These are phyloP conservation scores for Leptestheria dahalacensis DNA, from an alignment of 1,140 invertebrate species.

Conservation along the genomic window DNA sequence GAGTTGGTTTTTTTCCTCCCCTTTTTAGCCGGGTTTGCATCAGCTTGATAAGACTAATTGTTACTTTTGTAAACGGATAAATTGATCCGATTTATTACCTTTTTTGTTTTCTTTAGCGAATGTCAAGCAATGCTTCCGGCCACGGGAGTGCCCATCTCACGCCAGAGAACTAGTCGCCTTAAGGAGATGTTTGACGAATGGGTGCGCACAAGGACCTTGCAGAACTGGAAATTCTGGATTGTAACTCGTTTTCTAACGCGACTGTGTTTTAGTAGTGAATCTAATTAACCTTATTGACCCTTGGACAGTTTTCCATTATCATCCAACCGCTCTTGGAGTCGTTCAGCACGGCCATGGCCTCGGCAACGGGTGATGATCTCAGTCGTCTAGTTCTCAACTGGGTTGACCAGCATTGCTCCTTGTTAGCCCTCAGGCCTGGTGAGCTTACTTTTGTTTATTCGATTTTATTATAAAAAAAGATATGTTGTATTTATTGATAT, in stretches of 20 bases:
- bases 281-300: too few relatives aligned
- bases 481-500: constrained; percentile 11
- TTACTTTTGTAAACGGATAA: too few relatives aligned
- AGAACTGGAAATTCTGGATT: constrained; percentile 98
- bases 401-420: constrained; percentile 90
- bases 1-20: too few relatives aligned
- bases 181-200: constrained; percentile 90
- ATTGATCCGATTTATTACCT: not conserved
- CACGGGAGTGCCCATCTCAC: constrained; percentile 82
- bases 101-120: constrained; percentile 42
- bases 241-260: constrained; percentile 38
- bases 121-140: constrained; percentile 88
- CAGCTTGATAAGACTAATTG: too few relatives aligned
- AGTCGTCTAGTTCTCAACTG: constrained; percentile 79
- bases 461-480: not conserved
- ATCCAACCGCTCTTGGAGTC: constrained; percentile 71
- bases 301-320: constrained; percentile 40
- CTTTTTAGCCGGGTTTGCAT: too few relatives aligned
- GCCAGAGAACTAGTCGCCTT: constrained; percentile 76
- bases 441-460: constrained; percentile 22
- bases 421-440: constrained; percentile 84
- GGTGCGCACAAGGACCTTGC: constrained; percentile 62
- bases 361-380: constrained; percentile 76
- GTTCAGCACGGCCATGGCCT: constrained; percentile 80
- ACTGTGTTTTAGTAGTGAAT: not conserved